These are phyloP conservation scores for Oncopeltus fasciatus DNA, from an alignment of 1,140 invertebrate species.

Conservation along the genomic window DNA sequence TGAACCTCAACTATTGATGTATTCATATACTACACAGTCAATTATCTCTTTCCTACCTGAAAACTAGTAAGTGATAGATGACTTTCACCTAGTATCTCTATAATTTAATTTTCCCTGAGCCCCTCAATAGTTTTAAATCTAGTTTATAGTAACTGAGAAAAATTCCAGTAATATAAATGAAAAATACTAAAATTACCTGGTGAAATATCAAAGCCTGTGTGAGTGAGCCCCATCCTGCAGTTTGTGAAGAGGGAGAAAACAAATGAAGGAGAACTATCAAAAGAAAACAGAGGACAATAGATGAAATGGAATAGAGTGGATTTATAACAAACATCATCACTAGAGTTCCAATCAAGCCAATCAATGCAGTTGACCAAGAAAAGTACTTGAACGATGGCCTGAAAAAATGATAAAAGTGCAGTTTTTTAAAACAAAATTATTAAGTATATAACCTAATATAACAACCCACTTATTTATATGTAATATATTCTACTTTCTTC, in stretches of 20 bases:
- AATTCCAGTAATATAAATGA: too few relatives aligned
- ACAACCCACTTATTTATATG: too few relatives aligned
- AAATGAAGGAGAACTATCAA: constrained; percentile 78
- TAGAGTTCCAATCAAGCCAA: constrained; percentile 73
- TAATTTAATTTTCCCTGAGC: too few relatives aligned
- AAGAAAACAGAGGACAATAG: constrained; percentile 72
- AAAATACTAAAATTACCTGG: constrained; percentile 57
- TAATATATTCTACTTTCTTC: too few relatives aligned
- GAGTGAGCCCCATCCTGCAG: constrained; percentile 89
- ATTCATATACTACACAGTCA: too few relatives aligned
- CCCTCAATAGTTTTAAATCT: too few relatives aligned
- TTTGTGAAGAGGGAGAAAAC: constrained; percentile 71
- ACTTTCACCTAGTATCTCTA: too few relatives aligned
- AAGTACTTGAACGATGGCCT: constrained; percentile 95
- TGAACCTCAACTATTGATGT: too few relatives aligned
- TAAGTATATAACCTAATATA: too few relatives aligned
- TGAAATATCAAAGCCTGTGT: constrained; percentile 98
- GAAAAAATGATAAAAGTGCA: constrained; percentile 25
- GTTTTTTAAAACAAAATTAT: not conserved
- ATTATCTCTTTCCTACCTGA: too few relatives aligned
- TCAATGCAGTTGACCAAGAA: constrained; percentile 80
- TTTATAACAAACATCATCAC: constrained; percentile 95
- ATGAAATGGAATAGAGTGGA: constrained; percentile 72
- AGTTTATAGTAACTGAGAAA: too few relatives aligned
- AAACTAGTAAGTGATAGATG: too few relatives aligned